These are phyloP conservation scores for Dipus sagitta DNA, from an alignment of 2,797 vertebrate species.

Conservation along the genomic window DNA sequence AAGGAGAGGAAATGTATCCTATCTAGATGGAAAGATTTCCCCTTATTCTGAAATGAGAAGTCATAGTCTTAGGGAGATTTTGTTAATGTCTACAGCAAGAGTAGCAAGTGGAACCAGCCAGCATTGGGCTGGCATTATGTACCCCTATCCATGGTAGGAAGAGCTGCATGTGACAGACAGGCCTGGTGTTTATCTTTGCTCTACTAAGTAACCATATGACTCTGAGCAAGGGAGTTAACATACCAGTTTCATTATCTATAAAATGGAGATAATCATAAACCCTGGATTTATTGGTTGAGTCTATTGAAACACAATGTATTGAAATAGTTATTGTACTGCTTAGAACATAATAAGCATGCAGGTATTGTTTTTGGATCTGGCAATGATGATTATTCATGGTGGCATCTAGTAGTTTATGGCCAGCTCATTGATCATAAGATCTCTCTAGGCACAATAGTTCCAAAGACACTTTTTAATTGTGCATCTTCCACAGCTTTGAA, in stretches of 20 bases:
- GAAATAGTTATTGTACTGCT: neutral
- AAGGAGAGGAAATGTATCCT: constrained; percentile 62
- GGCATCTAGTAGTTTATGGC: neutral
- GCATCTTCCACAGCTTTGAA: neutral
- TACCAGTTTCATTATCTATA: neutral
- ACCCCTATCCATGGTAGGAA: neutral
- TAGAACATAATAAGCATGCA: neutral
- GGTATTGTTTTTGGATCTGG: neutral
- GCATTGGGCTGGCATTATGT: neutral
- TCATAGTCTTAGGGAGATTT: constrained; percentile 9
- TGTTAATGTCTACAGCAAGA: constrained; percentile 19
- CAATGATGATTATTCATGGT: neutral
- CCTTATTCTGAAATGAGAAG: constrained; percentile 8
- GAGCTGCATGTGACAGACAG: neutral
- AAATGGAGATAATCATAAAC: neutral
- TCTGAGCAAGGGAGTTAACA: neutral
- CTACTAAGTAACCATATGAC: no score
- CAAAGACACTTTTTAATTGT: neutral
- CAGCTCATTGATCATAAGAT: neutral
- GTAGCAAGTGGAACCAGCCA: neutral
- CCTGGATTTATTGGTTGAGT: neutral
- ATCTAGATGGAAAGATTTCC: constrained; percentile 61
- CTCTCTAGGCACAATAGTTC: neutral
- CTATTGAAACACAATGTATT: neutral
- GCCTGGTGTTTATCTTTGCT: neutral